Base-by-base conservation (phyloP, 2,888 invertebrate species). In the Chironomus tentans region DNA sequence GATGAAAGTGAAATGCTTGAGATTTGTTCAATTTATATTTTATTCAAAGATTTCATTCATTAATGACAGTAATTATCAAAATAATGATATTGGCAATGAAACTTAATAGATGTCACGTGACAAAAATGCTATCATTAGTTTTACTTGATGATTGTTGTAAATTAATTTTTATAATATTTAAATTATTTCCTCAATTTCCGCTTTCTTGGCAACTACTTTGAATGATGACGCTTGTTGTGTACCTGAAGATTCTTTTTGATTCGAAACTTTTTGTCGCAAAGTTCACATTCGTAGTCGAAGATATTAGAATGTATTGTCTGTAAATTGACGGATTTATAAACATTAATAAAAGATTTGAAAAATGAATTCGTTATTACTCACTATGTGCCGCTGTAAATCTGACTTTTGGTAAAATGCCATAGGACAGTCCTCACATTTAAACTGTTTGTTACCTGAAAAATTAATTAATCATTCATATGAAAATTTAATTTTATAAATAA, bases 211-310 rank as follows among this genome's bases (percentile, higher is more conserved):
- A 65, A n/a, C 13, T 71, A 71, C 13, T 48, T 48, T 24, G 50
- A 56, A 6, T 73, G 72, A 22, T 73, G 72, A 12, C 72, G 61
- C 7, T 61, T 56, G 2, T 73, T 73, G 62, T 73, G 72, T 15
- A 73, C 72, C 28, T 73, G 72, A 1, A 73, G 62, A 62, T 73
- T 73, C 46, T 73, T 73, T 15, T 73, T 73, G 21, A 73, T 73
- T 15, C 72, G 28, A 12, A 73, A 73, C 13, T 46, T 61, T 13
- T 61, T 56, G 28, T 73, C 62, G 21, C 72, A 73, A 1, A 62
- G 4, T 15, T 73, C 62, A 62, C 72, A 73, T 10, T 61, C 72
- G 18, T 21, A 73, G 4, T 73, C 21, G 5, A 73, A 38, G 2
- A 15, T 18, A 18, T 73, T 62, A 38, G 50, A 48, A 38, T 73